Evolutionary conservation across 2,797 vertebrate genomes (phyloP), one percentile per base, ranked within the genome.

Genomic region (Esox masquinongy): DNA sequence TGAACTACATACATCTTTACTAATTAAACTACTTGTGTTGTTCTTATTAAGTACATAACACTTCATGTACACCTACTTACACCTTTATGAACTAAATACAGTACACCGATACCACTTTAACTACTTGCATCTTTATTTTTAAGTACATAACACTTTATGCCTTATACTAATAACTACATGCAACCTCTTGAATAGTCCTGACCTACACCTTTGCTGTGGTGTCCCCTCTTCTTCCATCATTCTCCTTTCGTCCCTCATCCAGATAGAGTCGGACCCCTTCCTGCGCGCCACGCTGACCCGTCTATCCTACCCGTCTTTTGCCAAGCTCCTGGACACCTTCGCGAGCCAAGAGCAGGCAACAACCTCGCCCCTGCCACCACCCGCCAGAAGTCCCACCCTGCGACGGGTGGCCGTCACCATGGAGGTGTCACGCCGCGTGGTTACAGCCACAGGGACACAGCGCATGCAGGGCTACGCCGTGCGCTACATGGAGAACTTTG

Each of bases 401-500:
- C 91, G 84, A 0, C 94, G 94, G 19, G 88, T 97, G 53, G 96
- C 95, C 0, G 81, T 97, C 81, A 93, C 92, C 31, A 96, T 97
- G 96, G 96, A 97, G 79, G 92, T 95, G 19, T 96, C 95, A 0
- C 92, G 96, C 1, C 92, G 95, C 0, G 94, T 96, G 1, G 91
- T 95, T 2, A 92, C 94, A 0, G 94, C 96, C 0, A 96, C 93
- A 0, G 96, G 96, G 36, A 70, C 92, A 0, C 93, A 95, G 70
- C 94, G 93, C 68, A 91, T 96, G 69, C 89, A 95, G 73, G 94
- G 94, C 43, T 94, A 92, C 6, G 94, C 94, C 0, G 89, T 94
- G 70, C 82, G 85, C 72, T 95, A 95, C 85, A 95, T 97, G 93
- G 94, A 96, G 82, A 96, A 84, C 80, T 97, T 97, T n/a, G 80